A percentile compares a stretch with the other conserved stretches of the same genome.
Evolutionary conservation across 2,888 invertebrate species (phyloP).

Genomic region (Mythimna ferrago): DNA sequence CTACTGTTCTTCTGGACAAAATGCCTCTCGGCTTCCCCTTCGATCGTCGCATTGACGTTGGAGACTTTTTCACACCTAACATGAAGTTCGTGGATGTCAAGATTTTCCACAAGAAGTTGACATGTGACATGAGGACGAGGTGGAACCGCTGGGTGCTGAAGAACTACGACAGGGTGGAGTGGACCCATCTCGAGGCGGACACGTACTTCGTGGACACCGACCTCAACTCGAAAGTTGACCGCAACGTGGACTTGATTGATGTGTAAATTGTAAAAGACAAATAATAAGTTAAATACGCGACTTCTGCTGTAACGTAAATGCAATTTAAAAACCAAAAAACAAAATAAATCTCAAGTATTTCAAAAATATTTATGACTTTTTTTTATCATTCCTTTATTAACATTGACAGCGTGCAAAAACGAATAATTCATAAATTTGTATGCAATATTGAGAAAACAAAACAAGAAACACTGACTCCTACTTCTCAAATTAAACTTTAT

Average conservation of each 20-base stretch:
- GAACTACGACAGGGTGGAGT: constrained; percentile 78
- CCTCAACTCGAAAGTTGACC: constrained; percentile 63
- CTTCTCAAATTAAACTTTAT: too few relatives aligned
- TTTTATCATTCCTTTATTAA: not conserved
- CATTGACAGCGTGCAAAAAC: too few relatives aligned
- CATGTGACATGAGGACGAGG: constrained; percentile 84
- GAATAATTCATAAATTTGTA: too few relatives aligned
- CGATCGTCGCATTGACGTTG: constrained; percentile 92
- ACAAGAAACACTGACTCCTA: too few relatives aligned
- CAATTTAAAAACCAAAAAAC: constrained; percentile 42
- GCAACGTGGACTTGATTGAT: constrained; percentile 48
- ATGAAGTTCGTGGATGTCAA: constrained; percentile 92
- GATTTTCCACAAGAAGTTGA: constrained; percentile 91
- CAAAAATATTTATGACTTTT: not conserved
- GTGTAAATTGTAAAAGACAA: constrained; percentile 23
- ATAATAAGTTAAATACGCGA: not conserved
- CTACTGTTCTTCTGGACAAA: constrained; percentile 89
- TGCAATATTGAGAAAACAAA: too few relatives aligned
- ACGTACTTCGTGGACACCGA: constrained; percentile 79
- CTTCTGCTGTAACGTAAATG: constrained; percentile 1
- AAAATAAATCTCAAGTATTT: constrained; percentile 39
- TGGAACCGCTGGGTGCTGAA: constrained; percentile 83
- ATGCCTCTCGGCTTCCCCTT: constrained; percentile 94
- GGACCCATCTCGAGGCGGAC: constrained; percentile 74
- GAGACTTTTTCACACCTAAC: constrained; percentile 92